A percentile compares a stretch with the other conserved stretches of the same genome.
phyloP scores from a whole-genome alignment of 2,888 invertebrate species.

The Drosophila tripunctata region DNA sequence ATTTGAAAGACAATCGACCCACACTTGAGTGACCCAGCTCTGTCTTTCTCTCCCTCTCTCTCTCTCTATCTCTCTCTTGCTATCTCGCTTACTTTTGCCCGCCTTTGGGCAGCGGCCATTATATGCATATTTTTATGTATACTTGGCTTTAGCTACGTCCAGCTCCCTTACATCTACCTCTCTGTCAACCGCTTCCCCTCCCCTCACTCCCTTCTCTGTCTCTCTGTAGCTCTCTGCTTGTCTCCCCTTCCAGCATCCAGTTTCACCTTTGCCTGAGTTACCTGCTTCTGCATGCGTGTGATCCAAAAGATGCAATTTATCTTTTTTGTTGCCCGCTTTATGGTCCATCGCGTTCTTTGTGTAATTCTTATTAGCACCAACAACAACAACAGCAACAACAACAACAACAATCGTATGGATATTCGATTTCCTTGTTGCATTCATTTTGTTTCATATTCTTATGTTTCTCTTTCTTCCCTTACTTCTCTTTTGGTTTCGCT shows the following conservation, averaged over 20 bases:
- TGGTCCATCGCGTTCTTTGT: slow-evolving; percentile 74
- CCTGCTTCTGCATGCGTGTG: slow-evolving; percentile 58
- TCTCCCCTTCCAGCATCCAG: neutral
- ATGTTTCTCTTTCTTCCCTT: slow-evolving; percentile 20
- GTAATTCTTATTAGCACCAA: slow-evolving; percentile 62
- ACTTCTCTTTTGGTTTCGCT: slow-evolving; percentile 27
- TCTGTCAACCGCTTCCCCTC: neutral
- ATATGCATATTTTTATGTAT: slow-evolving; percentile 68
- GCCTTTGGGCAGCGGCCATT: slow-evolving; percentile 54
- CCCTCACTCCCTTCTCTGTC: neutral
- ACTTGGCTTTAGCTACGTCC: neutral
- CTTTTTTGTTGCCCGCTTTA: slow-evolving; percentile 82
- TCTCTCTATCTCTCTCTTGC: neutral
- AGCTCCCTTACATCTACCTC: slow-evolving; percentile 9
- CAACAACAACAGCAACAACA: slow-evolving; percentile 24
- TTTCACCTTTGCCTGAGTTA: slow-evolving; percentile 15
- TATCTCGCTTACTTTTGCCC: neutral
- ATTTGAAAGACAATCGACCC: slow-evolving; percentile 32
- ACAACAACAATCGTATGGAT: slow-evolving; percentile 27
- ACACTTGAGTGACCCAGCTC: slow-evolving; percentile 12
- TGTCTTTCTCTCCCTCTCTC: neutral
- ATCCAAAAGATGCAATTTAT: slow-evolving; percentile 80
- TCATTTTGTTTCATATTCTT: slow-evolving; percentile 51
- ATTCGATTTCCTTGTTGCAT: slow-evolving; percentile 61
- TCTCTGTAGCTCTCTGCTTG: too few species aligned